Evolutionary conservation across 2,113 vertebrate genomes (phyloP).

Genomic region (Etheostoma cragini): DNA sequence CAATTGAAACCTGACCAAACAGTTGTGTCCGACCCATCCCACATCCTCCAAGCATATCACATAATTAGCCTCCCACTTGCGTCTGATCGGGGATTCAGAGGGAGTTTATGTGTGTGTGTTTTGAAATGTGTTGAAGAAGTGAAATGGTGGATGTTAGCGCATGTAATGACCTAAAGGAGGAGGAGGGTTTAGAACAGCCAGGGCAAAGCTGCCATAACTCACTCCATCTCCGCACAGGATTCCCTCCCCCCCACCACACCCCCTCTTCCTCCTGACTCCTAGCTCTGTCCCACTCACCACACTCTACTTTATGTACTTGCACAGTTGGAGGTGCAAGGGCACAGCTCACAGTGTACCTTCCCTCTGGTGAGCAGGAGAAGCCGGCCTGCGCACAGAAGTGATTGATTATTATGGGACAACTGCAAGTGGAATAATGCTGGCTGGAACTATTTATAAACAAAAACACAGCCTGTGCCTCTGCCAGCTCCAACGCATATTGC

Average conservation of each 20-base stretch:
- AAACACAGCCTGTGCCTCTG: conserved; percentile 76
- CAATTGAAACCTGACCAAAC: conserved; percentile 64
- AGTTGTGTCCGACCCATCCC: conserved; percentile 55
- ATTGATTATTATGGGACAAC: conserved; percentile 85
- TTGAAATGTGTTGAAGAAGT: conserved; percentile 39
- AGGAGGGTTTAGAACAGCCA: conserved; percentile 30
- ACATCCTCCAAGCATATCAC: conserved; percentile 40
- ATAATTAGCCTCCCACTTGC: conserved; percentile 58
- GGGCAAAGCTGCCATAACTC: conserved; percentile 55
- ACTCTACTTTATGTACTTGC: conserved; percentile 70
- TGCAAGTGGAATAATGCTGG: conserved; percentile 81
- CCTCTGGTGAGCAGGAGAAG: conserved; percentile 67
- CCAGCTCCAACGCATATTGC: conserved; percentile 74
- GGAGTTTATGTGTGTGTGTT: background rate
- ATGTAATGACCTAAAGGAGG: conserved; percentile 58
- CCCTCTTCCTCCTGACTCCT: conserved; percentile 26
- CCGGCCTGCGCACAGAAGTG: conserved; percentile 60
- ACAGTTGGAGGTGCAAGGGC: conserved; percentile 72
- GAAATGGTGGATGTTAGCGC: conserved; percentile 47
- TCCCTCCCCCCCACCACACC: background rate
- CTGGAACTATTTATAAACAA: conserved; percentile 86
- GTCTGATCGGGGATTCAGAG: conserved; percentile 42
- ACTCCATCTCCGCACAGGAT: conserved; percentile 47
- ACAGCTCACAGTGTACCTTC: conserved; percentile 59
- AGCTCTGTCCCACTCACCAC: conserved; percentile 51